A percentile compares a stretch with the other conserved stretches of the same genome.
Conservation (phyloP, 2,888 invertebrate genomes). For the Tridacna crocea region DNA sequence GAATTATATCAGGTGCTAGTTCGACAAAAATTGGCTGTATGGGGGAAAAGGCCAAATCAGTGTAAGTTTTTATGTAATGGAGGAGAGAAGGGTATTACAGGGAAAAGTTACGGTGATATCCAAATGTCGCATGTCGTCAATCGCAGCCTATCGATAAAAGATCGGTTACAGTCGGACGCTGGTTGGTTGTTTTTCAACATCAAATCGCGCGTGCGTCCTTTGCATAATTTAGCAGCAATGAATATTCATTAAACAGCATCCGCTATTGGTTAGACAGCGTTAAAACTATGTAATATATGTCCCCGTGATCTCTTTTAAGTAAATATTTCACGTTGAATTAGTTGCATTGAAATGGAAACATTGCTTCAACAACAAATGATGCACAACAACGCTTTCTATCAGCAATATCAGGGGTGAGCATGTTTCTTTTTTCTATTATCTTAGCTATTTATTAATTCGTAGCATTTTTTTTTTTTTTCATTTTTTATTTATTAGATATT, state of each 20-base stretch:
- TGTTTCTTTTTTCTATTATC: background rate
- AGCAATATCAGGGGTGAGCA: conserved; percentile 31
- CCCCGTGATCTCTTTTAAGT: conserved; percentile 14
- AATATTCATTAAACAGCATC: conserved; percentile 32
- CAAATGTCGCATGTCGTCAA: conserved; percentile 10
- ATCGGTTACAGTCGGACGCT: conserved; percentile 1
- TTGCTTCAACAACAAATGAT: conserved; percentile 21
- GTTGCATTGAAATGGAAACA: conserved; percentile 33
- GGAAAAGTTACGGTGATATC: background rate
- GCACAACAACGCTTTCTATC: conserved; percentile 31
- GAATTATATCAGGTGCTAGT: no score
- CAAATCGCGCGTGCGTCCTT: conserved; percentile 37
- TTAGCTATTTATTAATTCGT: no score
- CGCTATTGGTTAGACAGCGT: conserved; percentile 9
- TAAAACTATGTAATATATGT: background rate
- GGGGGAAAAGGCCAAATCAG: no score
- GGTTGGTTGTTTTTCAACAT: conserved; percentile 36
- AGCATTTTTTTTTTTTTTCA: background rate
- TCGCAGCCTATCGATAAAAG: conserved; percentile 11
- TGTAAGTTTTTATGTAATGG: background rate
- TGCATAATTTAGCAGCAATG: conserved; percentile 29
- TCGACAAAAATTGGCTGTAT: no score
- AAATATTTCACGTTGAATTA: conserved; percentile 8
- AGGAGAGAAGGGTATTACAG: background rate
- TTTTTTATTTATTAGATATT: background rate